phyloP scores from a whole-genome alignment of 35 echinoderm and acorn worm genomes.

The Stichopus chloronotus region DNA sequence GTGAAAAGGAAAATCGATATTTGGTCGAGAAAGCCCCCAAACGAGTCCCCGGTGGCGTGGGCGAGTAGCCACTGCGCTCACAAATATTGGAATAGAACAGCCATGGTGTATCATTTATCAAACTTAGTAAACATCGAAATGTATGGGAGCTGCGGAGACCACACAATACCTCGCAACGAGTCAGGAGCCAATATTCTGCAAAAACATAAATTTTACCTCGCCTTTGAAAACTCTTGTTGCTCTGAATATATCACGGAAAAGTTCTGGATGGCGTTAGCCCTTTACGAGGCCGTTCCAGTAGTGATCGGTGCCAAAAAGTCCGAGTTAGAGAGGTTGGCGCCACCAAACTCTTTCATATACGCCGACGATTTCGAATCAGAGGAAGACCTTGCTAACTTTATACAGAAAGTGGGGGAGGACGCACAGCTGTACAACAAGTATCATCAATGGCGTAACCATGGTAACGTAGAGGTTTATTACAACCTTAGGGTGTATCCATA shows the following conservation, averaged over 20 bases:
- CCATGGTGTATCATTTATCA: slow-evolving; percentile 44
- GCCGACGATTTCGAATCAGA: slow-evolving; percentile 56
- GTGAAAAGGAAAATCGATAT: neutral
- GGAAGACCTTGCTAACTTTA: slow-evolving; percentile 32
- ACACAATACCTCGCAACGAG: neutral
- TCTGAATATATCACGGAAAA: slow-evolving; percentile 68
- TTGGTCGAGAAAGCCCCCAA: neutral
- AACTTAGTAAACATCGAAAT: slow-evolving; percentile 34
- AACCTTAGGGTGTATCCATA: neutral
- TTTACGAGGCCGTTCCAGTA: slow-evolving; percentile 54
- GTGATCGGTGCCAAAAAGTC: slow-evolving; percentile 49
- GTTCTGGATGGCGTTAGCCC: slow-evolving; percentile 43
- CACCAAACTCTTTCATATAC: slow-evolving; percentile 73
- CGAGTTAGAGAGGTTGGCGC: slow-evolving; percentile 60
- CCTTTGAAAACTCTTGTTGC: slow-evolving; percentile 71
- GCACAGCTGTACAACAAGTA: slow-evolving; percentile 57
- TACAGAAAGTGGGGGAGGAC: slow-evolving; percentile 50
- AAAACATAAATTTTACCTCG: slow-evolving; percentile 70
- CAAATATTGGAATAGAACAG: slow-evolving; percentile 44
- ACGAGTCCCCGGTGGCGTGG: slow-evolving; percentile 36
- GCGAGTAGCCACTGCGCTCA: slow-evolving; percentile 43
- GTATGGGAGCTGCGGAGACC: slow-evolving; percentile 53
- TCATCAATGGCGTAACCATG: slow-evolving; percentile 51
- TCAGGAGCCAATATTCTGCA: slow-evolving; percentile 35
- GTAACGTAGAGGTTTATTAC: neutral